Evolutionary conservation across 2,113 vertebrate genomes (phyloP).

Genomic region (Pan paniscus): DNA sequence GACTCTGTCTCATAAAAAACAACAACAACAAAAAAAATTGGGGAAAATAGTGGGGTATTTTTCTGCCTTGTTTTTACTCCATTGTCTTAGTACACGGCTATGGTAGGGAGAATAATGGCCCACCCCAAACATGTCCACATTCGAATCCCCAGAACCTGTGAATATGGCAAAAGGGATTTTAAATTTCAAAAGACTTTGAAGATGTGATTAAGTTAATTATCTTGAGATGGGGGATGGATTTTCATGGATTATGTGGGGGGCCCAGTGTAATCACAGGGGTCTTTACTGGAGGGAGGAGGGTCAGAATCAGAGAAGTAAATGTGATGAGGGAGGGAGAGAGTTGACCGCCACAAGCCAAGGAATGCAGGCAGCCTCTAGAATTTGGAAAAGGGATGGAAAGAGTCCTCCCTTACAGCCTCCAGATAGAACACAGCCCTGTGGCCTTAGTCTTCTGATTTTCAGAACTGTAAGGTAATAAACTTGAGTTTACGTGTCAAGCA

Average conservation of each 20-base stretch:
- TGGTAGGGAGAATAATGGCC: neutral
- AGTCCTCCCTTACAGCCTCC: neutral
- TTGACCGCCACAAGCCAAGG: neutral
- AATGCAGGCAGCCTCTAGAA: neutral
- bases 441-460: neutral
- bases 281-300: neutral
- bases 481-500: neutral
- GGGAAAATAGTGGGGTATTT: neutral
- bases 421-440: neutral
- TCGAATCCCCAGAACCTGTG: neutral
- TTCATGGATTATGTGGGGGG: neutral
- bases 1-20: too few species aligned
- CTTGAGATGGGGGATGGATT: neutral
- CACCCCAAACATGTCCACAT: neutral
- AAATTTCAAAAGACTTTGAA: neutral
- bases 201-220: too few species aligned
- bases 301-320: neutral
- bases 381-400: too few species aligned
- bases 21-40: too few species aligned
- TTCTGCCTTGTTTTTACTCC: neutral
- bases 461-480: neutral
- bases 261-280: neutral
- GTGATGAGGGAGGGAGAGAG: neutral
- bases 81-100: neutral
- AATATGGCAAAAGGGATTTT: neutral